Conservation (phyloP, 2,113 vertebrate genomes). For the Phalacrocorax pelagicus region DNA sequence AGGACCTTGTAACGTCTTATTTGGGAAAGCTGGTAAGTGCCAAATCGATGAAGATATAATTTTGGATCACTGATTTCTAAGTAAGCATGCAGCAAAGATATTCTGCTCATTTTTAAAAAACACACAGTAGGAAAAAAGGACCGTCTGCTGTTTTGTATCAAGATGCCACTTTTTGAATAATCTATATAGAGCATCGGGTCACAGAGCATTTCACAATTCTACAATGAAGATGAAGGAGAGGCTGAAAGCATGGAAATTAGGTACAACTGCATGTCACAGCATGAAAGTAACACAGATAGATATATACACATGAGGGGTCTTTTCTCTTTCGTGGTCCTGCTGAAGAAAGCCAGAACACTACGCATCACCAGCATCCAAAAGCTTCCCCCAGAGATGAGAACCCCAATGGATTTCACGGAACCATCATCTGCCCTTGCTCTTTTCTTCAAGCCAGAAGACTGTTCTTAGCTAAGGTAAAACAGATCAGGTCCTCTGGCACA, state of each 20-base stretch:
- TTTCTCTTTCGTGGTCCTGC: not conserved
- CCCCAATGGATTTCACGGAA: not conserved
- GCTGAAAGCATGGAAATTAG: not conserved
- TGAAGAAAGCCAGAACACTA: not conserved
- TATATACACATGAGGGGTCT: not conserved
- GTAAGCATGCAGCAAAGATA: not conserved
- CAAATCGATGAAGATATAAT: slow-evolving; percentile 20
- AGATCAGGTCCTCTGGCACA: not conserved
- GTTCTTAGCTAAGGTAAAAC: not conserved
- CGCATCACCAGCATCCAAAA: not conserved
- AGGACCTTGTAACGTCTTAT: not conserved
- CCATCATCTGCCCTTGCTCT: not conserved
- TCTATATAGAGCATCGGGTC: not conserved
- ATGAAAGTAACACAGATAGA: not conserved
- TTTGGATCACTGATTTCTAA: not conserved
- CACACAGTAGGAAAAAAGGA: not conserved
- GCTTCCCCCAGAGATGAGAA: not conserved
- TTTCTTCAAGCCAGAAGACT: not conserved
- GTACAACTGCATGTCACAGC: not conserved
- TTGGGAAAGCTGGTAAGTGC: not conserved
- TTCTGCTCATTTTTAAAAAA: not conserved
- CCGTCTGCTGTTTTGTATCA: not conserved
- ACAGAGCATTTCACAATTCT: not conserved
- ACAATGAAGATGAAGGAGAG: not conserved
- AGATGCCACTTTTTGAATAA: not conserved